A percentile compares a stretch with the other conserved stretches of the same genome.
Evolutionary conservation across 2,113 vertebrate genomes (phyloP).

Genomic region (Hypanus sabinus): DNA sequence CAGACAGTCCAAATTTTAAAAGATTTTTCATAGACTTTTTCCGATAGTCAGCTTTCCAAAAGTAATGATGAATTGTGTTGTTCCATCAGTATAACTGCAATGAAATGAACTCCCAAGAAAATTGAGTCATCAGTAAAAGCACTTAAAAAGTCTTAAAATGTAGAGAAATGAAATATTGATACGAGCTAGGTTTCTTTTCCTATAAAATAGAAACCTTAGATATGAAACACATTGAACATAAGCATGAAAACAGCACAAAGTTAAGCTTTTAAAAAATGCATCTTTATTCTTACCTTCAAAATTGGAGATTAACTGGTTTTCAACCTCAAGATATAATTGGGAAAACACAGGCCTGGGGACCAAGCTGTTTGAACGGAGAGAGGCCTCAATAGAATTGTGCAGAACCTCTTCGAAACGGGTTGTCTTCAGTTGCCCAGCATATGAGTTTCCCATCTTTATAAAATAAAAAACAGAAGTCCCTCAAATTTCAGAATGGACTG

Average conservation of each 20-base stretch:
- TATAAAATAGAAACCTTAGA: not conserved
- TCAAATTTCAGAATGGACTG: not conserved
- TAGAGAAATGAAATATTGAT: not conserved
- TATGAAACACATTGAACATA: not conserved
- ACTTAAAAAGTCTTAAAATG: not conserved
- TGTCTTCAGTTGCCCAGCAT: constrained; percentile 84
- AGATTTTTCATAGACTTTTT: not conserved
- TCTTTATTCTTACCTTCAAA: constrained; percentile 64
- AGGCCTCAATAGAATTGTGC: constrained; percentile 92
- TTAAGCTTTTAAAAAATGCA: not conserved
- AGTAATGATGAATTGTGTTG: not conserved
- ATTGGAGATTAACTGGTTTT: constrained; percentile 62
- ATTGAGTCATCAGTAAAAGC: not conserved
- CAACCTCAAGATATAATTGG: constrained; percentile 86
- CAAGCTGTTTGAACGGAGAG: constrained; percentile 81
- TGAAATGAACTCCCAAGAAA: not conserved
- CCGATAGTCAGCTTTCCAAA: not conserved
- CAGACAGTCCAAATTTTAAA: not conserved
- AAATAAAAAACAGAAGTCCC: constrained; percentile 9
- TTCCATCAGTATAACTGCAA: not conserved
- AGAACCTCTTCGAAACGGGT: constrained; percentile 90
- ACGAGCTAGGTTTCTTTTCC: not conserved
- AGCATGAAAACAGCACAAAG: not conserved
- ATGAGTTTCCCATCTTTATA: constrained; percentile 87
- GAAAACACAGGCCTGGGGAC: constrained; percentile 88